These are phyloP conservation scores for Cataglyphis hispanica DNA, from an alignment of 1,140 invertebrate genomes.

Conservation along the genomic window DNA sequence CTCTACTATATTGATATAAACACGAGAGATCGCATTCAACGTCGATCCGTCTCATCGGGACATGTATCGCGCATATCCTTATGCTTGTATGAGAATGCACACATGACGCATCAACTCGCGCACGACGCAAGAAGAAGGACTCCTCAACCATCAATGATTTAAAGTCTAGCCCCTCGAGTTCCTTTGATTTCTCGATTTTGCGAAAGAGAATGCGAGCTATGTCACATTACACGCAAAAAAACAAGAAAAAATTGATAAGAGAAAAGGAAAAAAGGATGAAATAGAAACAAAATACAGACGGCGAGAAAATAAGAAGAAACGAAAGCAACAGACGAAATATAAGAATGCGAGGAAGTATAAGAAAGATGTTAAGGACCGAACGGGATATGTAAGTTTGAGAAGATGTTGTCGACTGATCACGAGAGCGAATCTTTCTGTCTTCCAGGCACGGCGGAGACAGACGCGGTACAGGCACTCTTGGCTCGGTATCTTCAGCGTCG, in stretches of 20 bases:
- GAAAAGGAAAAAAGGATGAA: constrained; percentile 18
- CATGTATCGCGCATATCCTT: constrained; percentile 23
- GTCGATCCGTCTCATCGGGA: constrained; percentile 20
- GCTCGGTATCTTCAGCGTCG: constrained; percentile 80
- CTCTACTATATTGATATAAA: background rate
- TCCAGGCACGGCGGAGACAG: constrained; percentile 78
- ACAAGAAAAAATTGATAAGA: constrained; percentile 6
- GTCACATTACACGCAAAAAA: constrained; percentile 8
- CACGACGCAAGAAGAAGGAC: constrained; percentile 35
- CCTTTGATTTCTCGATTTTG: constrained; percentile 7
- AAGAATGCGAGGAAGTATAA: constrained; percentile 11
- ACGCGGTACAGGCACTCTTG: constrained; percentile 80
- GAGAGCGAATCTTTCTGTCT: constrained; percentile 78
- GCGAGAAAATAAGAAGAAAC: constrained; percentile 6
- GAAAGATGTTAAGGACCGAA: constrained; percentile 23
- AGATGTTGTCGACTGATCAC: constrained; percentile 69
- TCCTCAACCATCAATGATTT: background rate
- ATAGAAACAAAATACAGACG: background rate
- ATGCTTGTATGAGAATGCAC: constrained; percentile 7
- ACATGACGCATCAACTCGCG: constrained; percentile 5
- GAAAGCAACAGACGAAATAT: constrained; percentile 51
- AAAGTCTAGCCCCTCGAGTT: constrained; percentile 7
- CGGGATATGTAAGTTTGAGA: constrained; percentile 57
- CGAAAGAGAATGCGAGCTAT: constrained; percentile 3
- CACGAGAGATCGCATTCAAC: constrained; percentile 7